Evolutionary conservation across 1,140 invertebrate genomes (phyloP), one percentile per base, ranked within the genome.

Genomic region (Bombus huntii): DNA sequence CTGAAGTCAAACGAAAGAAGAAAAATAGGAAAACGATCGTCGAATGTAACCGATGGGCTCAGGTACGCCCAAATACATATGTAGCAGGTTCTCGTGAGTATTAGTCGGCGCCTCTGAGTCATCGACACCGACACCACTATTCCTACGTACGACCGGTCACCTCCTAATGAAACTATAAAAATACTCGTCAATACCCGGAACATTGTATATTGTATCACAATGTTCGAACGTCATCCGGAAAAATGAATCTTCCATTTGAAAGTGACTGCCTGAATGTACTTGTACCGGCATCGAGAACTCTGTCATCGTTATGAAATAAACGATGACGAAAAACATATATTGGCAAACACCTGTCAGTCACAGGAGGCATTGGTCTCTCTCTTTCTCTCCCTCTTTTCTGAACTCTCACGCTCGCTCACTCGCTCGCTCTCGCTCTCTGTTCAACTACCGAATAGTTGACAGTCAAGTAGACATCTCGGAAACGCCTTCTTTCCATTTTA

Each of bases 321-420:
- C 85, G 79, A 83, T 65, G 76, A 87, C 81, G 71, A 80, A 75
- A 66, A 75, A 71, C 65, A 71, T 83, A 78, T 83, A 83, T 83
- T 70, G 74, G 82, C 74, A 77, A 83, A 83, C 82, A 83, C 82
- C 82, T 83, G 82, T 83, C 82, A 83, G 82, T 76, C 82, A 83
- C 65, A 59, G 82, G 12, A 83, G 65, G 34, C 73, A 77, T 53
- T 70, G 65, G 57, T 65, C 28, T 81, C 39, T 85, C 53, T 73
- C 71, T 37, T 57, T 62, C 25, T 42, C 1, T 42, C 57, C 25
- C 18, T 39, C 22, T 10, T 5, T 25, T 42, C 53, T 53, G 31
- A 22, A 15, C 75, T 10, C n/a, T 31, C 44, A 39, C 6, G 12
- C 28, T 68, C 34, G n/a, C 9, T 47, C 75, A 2, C 18, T 72